These are phyloP conservation scores for Brachionus plicatilis DNA, from an alignment of 1,140 invertebrate species.

Conservation along the genomic window DNA sequence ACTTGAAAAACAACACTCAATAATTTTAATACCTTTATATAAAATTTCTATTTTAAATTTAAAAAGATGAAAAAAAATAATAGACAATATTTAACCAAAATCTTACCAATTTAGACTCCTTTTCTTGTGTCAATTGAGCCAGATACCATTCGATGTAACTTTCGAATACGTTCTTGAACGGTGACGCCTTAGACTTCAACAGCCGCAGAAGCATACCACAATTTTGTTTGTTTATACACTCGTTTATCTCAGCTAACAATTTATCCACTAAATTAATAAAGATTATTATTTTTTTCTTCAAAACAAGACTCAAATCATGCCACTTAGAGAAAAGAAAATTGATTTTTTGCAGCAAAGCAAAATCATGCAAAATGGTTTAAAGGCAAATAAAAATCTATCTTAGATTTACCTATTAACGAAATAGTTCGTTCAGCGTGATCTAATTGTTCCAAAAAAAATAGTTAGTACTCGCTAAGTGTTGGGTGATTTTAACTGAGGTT, in stretches of 20 bases:
- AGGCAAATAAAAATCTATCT: not conserved
- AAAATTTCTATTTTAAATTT: not conserved
- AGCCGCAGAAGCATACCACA: not conserved
- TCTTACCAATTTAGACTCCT: slow-evolving; percentile 31
- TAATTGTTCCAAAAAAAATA: not conserved
- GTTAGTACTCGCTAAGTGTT: not conserved
- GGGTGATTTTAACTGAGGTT: not conserved
- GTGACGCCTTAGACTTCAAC: slow-evolving; percentile 9
- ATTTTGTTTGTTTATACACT: slow-evolving; percentile 32
- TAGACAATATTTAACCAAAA: not conserved
- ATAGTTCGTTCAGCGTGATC: slow-evolving; percentile 26
- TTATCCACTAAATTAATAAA: slow-evolving; percentile 1
- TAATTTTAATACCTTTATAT: slow-evolving; percentile 16
- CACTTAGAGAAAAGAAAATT: not conserved
- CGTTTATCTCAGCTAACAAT: slow-evolving; percentile 5
- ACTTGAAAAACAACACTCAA: not conserved
- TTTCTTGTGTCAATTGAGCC: slow-evolving; percentile 33
- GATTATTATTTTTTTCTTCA: not conserved
- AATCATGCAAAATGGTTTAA: not conserved
- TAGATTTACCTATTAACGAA: slow-evolving; percentile 26
- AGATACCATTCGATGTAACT: slow-evolving; percentile 14
- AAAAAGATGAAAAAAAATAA: not conserved
- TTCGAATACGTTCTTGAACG: not conserved
- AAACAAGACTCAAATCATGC: not conserved
- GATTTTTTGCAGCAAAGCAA: slow-evolving; percentile 4